These are phyloP conservation scores for Periophthalmus modestus DNA, from an alignment of 2,113 vertebrate genomes.

Conservation along the genomic window DNA sequence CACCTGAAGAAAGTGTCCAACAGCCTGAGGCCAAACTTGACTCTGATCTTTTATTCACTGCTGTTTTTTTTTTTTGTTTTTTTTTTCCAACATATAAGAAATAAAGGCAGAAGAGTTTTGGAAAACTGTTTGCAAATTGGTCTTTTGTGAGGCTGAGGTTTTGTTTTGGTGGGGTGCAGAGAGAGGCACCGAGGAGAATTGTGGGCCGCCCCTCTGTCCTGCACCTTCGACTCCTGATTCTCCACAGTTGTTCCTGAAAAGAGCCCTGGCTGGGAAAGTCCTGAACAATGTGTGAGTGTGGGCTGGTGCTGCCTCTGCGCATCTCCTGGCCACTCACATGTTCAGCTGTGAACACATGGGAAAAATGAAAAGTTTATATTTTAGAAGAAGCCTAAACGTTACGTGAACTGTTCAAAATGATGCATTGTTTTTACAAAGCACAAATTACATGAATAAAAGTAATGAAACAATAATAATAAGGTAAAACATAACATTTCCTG, in stretches of 20 bases:
- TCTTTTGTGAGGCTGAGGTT: constrained; percentile 53
- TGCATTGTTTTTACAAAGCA: background rate
- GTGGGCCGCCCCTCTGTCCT: constrained; percentile 76
- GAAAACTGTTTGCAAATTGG: constrained; percentile 24
- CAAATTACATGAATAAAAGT: background rate
- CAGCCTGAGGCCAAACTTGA: background rate
- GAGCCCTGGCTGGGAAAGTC: constrained; percentile 72
- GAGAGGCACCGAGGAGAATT: constrained; percentile 81
- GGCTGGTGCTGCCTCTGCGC: constrained; percentile 38
- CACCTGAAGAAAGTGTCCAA: constrained; percentile 20
- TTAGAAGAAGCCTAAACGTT: background rate
- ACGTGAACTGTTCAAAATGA: background rate
- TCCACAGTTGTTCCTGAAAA: constrained; percentile 74
- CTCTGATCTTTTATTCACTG: constrained; percentile 4
- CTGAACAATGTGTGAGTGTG: constrained; percentile 59
- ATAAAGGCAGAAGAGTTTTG: constrained; percentile 7
- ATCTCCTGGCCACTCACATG: constrained; percentile 32
- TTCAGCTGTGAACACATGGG: background rate
- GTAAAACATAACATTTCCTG: background rate
- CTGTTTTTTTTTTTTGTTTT: background rate
- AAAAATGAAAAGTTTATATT: background rate
- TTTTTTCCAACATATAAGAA: background rate
- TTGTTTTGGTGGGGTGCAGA: constrained; percentile 64
- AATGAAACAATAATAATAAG: background rate
- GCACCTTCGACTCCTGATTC: constrained; percentile 72